Percentiles rank a stretch among this genome's conserved stretches.
phyloP scores from a whole-genome alignment of 2,888 invertebrate genomes.

The Drosophila neoperkinsi region DNA sequence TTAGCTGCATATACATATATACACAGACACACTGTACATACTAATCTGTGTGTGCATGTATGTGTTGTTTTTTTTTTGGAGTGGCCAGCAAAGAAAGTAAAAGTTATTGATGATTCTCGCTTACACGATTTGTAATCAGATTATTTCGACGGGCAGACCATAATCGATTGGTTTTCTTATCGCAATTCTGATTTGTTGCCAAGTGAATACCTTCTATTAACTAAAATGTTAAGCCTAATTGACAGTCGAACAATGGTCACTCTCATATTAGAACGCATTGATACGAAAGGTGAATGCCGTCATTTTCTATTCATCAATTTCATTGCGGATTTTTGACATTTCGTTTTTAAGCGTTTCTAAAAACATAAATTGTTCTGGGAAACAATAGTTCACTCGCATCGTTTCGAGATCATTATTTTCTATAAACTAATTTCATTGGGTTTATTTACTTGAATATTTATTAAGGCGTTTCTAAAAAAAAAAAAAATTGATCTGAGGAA shows the following conservation, averaged over 20 bases:
- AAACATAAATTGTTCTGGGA: neutral
- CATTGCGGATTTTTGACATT: neutral
- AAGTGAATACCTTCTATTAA: conserved; percentile 26
- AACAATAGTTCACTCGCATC: neutral
- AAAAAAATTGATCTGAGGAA: neutral
- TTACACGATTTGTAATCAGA: neutral
- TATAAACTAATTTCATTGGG: neutral
- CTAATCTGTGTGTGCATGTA: neutral
- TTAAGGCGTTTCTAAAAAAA: neutral
- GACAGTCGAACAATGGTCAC: neutral
- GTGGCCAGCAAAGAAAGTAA: conserved; percentile 23
- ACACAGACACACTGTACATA: neutral
- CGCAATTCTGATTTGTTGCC: conserved; percentile 21
- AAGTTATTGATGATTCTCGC: conserved; percentile 17
- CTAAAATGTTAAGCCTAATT: neutral
- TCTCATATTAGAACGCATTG: too few relatives aligned
- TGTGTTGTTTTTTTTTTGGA: neutral
- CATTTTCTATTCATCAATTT: neutral
- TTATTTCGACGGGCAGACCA: neutral
- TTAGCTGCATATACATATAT: neutral
- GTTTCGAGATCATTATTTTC: neutral
- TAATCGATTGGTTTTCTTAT: conserved; percentile 25
- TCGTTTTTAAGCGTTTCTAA: neutral
- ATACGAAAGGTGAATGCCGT: neutral
- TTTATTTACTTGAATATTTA: neutral